Evolutionary conservation across 2,113 vertebrate species (phyloP).

Genomic region (Pyrgilauda ruficollis): DNA sequence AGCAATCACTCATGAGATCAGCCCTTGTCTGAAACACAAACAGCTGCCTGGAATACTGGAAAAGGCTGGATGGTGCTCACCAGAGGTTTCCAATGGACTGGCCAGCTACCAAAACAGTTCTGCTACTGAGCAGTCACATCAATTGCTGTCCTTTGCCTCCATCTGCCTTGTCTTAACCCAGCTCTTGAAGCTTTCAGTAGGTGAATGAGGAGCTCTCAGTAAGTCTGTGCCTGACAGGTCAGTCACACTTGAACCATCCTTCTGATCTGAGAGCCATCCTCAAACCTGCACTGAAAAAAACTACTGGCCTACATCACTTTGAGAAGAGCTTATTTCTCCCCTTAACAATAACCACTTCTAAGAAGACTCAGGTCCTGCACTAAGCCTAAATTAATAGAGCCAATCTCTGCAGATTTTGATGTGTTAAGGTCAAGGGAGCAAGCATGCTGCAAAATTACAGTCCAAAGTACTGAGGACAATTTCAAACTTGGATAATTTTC

Average conservation of each 20-base stretch:
- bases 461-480: conserved; percentile 43
- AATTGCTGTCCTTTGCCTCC: neutral
- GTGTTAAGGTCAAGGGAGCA: neutral
- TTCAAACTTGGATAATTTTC: conserved; percentile 69
- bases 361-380: conserved; percentile 31
- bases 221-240: neutral
- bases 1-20: neutral
- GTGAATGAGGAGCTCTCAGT: neutral
- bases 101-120: neutral
- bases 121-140: neutral
- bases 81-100: neutral
- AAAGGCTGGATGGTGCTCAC: neutral
- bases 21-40: neutral
- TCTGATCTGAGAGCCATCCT: neutral
- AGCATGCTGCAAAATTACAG: conserved; percentile 60
- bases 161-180: neutral
- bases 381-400: conserved; percentile 68
- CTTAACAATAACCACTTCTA: conserved; percentile 42
- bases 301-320: neutral
- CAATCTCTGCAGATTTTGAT: conserved; percentile 46
- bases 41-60: neutral
- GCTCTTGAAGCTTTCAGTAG: neutral
- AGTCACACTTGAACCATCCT: neutral
- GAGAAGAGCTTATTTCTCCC: conserved; percentile 18
- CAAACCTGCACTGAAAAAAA: neutral